Evolutionary conservation across 2,113 vertebrate species (phyloP), one percentile per base, ranked within the genome.

Genomic region (Oreochromis aureus): DNA sequence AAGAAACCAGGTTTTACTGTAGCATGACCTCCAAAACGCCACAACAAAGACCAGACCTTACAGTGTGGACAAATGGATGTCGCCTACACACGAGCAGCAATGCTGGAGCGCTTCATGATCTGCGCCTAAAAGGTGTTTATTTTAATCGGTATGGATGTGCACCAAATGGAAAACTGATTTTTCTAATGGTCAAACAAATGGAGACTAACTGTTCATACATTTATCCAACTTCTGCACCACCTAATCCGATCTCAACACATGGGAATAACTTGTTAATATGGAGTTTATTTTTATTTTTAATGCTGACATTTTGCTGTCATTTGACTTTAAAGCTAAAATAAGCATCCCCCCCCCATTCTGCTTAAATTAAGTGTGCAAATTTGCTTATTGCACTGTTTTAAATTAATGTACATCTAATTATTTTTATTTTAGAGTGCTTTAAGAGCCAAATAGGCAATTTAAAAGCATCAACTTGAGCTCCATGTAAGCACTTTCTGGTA

Each of bases 11-110:
- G 66, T 41, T 53, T 76, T 36, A 78, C 63, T 48, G 87, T 84
- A 86, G 27, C 83, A 44, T 51, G 81, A 89, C 66, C 83, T 46
- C 79, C 58, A 13, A n/a, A 46, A 83, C 41, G 85, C 96, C 95
- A 95, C 95, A 95, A 92, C 94, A 96, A 94, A 96, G 89, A 82
- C 3, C 34, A 73, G 83, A 58, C n/a, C 19, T 2, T 11, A 4
- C 24, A 6, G 6, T 41, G 34, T 32, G 91, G 92, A 90, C 56
- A 13, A 3, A 79, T 2, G 1, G 39, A 6, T 2, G 53, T 8
- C 4, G 3, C 6, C 16, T 3, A 16, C 1, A 61, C 7, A 48
- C 13, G 13, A 27, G 24, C 16, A 18, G 44, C 44, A 0, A 30
- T 19, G 5, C 32, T 0, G 6, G 7, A 81, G 19, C 7, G 9